A percentile compares a stretch with the other conserved stretches of the same genome.
These are phyloP conservation scores for Tetanocera ferruginea DNA, from an alignment of 2,888 invertebrate species.

Conservation along the genomic window DNA sequence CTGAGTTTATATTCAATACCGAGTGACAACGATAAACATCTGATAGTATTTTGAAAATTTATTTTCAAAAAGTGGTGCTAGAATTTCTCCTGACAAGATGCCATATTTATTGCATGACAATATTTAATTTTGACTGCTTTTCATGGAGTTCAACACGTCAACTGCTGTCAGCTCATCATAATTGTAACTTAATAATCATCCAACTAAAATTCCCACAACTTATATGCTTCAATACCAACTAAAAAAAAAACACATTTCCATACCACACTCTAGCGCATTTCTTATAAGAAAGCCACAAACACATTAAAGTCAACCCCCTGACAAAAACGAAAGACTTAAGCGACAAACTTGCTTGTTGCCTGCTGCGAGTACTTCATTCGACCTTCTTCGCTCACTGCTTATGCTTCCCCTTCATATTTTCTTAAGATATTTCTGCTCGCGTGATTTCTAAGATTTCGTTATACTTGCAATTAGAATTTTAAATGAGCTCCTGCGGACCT, in stretches of 20 bases:
- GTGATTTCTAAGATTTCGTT: constrained; percentile 24
- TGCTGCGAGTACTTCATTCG: not conserved
- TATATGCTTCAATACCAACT: not conserved
- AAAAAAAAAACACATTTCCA: not conserved
- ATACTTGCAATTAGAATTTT: constrained; percentile 33
- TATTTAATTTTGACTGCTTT: not conserved
- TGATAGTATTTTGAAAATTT: too few relatives aligned
- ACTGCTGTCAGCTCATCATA: not conserved
- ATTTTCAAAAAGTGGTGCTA: not conserved
- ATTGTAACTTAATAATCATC: not conserved
- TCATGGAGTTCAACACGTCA: not conserved
- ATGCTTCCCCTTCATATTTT: constrained; percentile 10
- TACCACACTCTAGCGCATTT: not conserved
- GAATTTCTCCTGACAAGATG: not conserved
- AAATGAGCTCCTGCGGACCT: constrained; percentile 10
- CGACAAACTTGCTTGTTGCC: constrained; percentile 11
- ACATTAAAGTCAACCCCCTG: constrained; percentile 2
- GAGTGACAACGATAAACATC: not conserved
- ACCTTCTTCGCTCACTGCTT: not conserved
- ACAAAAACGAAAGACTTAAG: constrained; percentile 30
- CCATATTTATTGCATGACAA: not conserved
- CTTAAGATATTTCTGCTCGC: constrained; percentile 25
- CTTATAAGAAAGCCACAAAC: not conserved
- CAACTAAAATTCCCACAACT: not conserved
- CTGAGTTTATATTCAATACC: not conserved